Evolutionary conservation across 1,140 invertebrate genomes (phyloP).

Genomic region (Agrilus planipennis): DNA sequence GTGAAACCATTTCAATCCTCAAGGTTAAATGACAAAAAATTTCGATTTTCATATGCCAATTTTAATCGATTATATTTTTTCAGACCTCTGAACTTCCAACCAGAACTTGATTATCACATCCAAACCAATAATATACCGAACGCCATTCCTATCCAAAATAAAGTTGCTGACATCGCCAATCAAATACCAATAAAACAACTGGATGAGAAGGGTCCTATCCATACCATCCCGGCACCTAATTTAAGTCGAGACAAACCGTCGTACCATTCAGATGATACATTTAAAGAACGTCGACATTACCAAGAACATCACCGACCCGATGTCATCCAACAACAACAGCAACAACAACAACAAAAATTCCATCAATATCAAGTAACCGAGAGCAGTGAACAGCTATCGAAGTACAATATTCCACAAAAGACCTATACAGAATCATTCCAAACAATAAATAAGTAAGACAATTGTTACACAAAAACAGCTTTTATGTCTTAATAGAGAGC

Average conservation of each 20-base stretch:
- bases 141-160: too few relatives aligned
- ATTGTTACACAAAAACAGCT: too few relatives aligned
- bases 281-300: constrained; percentile 9
- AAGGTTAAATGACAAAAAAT: not conserved
- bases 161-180: too few relatives aligned
- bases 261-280: constrained; percentile 10
- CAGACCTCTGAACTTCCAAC: constrained; percentile 14
- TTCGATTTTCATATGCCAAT: too few relatives aligned
- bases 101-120: constrained; percentile 27
- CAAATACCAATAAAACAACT: constrained; percentile 29
- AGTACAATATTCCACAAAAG: too few relatives aligned
- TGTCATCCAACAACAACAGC: constrained; percentile 7
- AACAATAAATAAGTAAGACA: too few relatives aligned
- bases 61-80: constrained; percentile 14
- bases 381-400: constrained; percentile 7
- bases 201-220: constrained; percentile 58
- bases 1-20: constrained; percentile 11
- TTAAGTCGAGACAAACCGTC: constrained; percentile 37
- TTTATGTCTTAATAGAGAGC: too few relatives aligned
- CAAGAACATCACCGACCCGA: constrained; percentile 11
- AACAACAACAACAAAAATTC: constrained; percentile 9
- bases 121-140: constrained; percentile 28
- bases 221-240: constrained; percentile 72
- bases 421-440: too few relatives aligned
- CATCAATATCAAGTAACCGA: constrained; percentile 38